Evolutionary conservation across 2,113 vertebrate genomes (phyloP), one percentile per base, ranked within the genome.

Genomic region (Coptodon rendalli): DNA sequence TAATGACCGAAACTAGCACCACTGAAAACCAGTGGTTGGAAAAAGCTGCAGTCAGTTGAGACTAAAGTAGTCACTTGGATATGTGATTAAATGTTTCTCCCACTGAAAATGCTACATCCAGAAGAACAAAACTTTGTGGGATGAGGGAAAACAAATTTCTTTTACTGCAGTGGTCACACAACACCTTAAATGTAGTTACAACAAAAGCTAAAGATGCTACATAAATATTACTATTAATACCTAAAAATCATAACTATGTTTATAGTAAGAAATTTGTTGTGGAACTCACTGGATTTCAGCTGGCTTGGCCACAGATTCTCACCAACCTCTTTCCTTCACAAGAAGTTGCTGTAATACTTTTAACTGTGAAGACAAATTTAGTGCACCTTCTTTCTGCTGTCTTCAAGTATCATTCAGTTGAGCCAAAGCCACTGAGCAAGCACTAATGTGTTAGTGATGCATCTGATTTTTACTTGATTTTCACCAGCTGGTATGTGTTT

Each of bases 31-130:
- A 66, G 38, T 66, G 34, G 61, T n/a, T 63, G 31, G 17, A 5
- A 36, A 63, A 63, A 63, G 4, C 31, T 63, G 59, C 31, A 36
- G 17, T 63, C 59, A 63, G 59, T 11, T 0, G 0, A 63, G 31
- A 11, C 2, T 63, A 0, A 63, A 63, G 31, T 36, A 36, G 31
- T 63, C 17, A 63, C 9, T 63, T 66, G 31, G 61, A 66, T 66
- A 12, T 66, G 34, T 66, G 34, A 38, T 66, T n/a, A 66, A 66
- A 38, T 13, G 61, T 66, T 38, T 66, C 61, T 38, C 6, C 61
- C 17, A 66, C 61, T 66, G 17, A 66, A 13, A 66, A 38, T 0
- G 12, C 19, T 38, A 66, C 0, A 4, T 38, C 61, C 34, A 66
- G 34, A 66, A 38, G 0, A 66, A 66, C 31, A 38, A 38, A 22